A percentile compares a stretch with the other conserved stretches of the same genome.
These are phyloP conservation scores for Crenichthys baileyi DNA, from an alignment of 2,797 vertebrate genomes.

Conservation along the genomic window DNA sequence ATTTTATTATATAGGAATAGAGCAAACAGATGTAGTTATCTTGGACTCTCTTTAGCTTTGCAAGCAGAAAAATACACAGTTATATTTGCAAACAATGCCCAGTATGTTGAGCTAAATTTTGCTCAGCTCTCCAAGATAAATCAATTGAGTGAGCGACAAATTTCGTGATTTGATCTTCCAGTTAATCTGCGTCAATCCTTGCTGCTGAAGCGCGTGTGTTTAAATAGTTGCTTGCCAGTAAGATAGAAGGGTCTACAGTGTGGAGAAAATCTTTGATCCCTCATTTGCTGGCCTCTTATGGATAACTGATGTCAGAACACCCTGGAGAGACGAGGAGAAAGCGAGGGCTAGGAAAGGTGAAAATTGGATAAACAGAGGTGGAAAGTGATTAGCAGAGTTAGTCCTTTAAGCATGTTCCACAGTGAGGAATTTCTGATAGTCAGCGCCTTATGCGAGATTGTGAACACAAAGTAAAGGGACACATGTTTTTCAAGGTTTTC, in stretches of 20 bases:
- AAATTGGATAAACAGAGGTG: not conserved
- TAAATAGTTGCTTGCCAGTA: conserved; percentile 36
- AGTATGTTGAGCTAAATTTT: conserved; percentile 1
- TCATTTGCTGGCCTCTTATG: conserved; percentile 23
- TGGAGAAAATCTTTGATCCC: conserved; percentile 43
- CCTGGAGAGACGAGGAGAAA: not conserved
- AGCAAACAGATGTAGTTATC: conserved; percentile 5
- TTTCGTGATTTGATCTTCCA: conserved; percentile 20
- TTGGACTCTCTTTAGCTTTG: not conserved
- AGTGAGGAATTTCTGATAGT: too few species aligned
- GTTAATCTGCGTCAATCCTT: conserved; percentile 18
- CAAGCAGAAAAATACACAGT: not conserved
- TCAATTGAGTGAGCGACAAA: conserved; percentile 10
- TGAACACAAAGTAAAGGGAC: too few species aligned
- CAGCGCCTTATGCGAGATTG: too few species aligned
- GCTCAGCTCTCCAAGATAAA: conserved; percentile 12
- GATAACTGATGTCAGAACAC: conserved; percentile 20
- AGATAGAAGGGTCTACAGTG: conserved; percentile 20
- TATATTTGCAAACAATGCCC: not conserved
- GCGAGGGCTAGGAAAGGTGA: not conserved
- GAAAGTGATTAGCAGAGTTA: not conserved
- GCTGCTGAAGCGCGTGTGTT: conserved; percentile 15
- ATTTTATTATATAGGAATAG: conserved; percentile 24
- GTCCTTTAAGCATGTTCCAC: not conserved
- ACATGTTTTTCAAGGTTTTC: too few species aligned